phyloP scores from a whole-genome alignment of 2,888 invertebrate species.

The Heliconius sara region DNA sequence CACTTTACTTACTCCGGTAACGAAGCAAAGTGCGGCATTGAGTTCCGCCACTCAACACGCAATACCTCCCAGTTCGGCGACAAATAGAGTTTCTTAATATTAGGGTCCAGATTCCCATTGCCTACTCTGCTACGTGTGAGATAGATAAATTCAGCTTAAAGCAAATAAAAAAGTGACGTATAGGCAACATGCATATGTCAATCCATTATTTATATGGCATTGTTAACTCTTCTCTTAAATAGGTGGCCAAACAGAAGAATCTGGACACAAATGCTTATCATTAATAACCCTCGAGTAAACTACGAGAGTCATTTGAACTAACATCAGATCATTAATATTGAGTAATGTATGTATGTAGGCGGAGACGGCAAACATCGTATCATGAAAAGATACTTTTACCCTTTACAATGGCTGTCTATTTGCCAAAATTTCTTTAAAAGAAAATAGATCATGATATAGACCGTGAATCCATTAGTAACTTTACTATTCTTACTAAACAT shows the following conservation, averaged over 20 bases:
- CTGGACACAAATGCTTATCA: slow-evolving; percentile 74
- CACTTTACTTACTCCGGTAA: too few relatives aligned
- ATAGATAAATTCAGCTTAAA: too few relatives aligned
- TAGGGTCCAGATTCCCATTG: too few relatives aligned
- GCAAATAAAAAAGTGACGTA: neutral
- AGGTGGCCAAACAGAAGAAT: slow-evolving; percentile 66
- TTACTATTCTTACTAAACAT: slow-evolving; percentile 52
- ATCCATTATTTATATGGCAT: slow-evolving; percentile 7
- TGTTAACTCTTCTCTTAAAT: slow-evolving; percentile 47
- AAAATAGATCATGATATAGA: slow-evolving; percentile 53
- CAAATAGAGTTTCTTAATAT: too few relatives aligned
- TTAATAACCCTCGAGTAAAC: slow-evolving; percentile 78
- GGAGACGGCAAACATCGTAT: slow-evolving; percentile 72
- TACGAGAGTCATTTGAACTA: slow-evolving; percentile 76
- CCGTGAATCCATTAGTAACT: slow-evolving; percentile 36
- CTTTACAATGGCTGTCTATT: slow-evolving; percentile 76
- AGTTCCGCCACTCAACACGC: too few relatives aligned
- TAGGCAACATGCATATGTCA: slow-evolving; percentile 23
- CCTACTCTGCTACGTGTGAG: too few relatives aligned
- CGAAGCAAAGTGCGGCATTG: too few relatives aligned
- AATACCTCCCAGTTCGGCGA: too few relatives aligned
- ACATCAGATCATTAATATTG: slow-evolving; percentile 83
- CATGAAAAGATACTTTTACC: slow-evolving; percentile 77
- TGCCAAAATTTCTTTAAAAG: slow-evolving; percentile 63
- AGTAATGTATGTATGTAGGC: slow-evolving; percentile 76